Conservation (phyloP, 2,113 vertebrate genomes). For the Hyperopisus bebe region DNA sequence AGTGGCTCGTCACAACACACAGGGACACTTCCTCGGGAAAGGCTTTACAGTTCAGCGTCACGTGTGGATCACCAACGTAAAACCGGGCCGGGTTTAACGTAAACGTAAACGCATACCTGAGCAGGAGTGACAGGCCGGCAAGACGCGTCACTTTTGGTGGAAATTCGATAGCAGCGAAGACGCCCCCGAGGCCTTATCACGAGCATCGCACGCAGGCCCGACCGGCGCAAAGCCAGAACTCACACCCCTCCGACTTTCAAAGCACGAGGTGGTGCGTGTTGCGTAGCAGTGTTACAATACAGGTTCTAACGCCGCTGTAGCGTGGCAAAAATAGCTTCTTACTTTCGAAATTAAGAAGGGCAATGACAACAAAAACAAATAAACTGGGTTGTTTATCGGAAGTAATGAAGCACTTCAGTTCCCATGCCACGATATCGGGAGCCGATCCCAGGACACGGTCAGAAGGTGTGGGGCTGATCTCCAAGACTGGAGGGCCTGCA, state of each 20-base stretch:
- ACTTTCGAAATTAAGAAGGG: not conserved
- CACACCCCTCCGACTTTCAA: not conserved
- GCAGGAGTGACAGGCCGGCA: not conserved
- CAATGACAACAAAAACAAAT: not conserved
- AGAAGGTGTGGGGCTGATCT: not conserved
- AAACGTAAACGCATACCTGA: not conserved
- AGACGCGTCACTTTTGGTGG: not conserved
- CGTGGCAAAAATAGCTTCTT: not conserved
- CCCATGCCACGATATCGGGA: not conserved
- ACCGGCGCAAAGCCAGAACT: not conserved
- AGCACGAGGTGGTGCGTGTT: not conserved
- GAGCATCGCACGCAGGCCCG: not conserved
- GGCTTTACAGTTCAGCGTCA: not conserved
- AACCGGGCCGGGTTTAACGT: not conserved
- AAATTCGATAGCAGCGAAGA: not conserved
- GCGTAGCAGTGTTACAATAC: not conserved
- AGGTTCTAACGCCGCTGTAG: not conserved
- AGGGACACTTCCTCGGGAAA: not conserved
- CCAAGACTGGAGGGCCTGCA: not conserved
- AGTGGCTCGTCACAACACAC: not conserved
- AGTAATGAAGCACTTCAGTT: not conserved
- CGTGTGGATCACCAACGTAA: not conserved
- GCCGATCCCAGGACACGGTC: not conserved
- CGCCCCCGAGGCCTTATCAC: not conserved
- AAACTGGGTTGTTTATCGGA: not conserved